phyloP scores from a whole-genome alignment of 1,140 invertebrate genomes.

The Sitophilus oryzae region DNA sequence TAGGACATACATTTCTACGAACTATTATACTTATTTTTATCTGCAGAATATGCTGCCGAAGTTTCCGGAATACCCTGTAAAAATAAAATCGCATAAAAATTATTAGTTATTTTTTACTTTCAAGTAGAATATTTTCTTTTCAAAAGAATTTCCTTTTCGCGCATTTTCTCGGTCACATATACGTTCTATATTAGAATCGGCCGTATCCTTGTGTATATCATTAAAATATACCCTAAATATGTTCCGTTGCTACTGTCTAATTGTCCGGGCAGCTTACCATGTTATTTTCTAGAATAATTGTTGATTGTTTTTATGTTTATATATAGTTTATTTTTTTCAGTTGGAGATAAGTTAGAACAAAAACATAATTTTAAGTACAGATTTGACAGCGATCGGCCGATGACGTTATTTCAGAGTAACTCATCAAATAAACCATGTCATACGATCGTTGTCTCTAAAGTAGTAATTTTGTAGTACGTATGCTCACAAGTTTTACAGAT shows the following conservation, averaged over 20 bases:
- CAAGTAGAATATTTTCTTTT: not conserved
- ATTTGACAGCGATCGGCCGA: slow-evolving; percentile 1
- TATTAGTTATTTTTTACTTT: not conserved
- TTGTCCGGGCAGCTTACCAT: slow-evolving; percentile 23
- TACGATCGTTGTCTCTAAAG: slow-evolving; percentile 2
- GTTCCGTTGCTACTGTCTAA: no score
- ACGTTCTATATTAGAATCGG: slow-evolving; percentile 37
- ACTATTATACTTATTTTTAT: no score
- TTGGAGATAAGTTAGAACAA: slow-evolving; percentile 42
- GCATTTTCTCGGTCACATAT: slow-evolving; percentile 18
- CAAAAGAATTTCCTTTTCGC: not conserved
- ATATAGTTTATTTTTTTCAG: slow-evolving; percentile 47
- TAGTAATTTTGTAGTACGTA: slow-evolving; percentile 24
- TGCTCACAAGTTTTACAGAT: slow-evolving; percentile 22
- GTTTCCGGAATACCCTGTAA: no score
- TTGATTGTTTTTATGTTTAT: slow-evolving; percentile 49
- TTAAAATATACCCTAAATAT: no score
- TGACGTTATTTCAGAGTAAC: not conserved
- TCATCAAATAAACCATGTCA: slow-evolving; percentile 5
- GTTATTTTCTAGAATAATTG: slow-evolving; percentile 44
- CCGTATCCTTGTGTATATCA: slow-evolving; percentile 10
- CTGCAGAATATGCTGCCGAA: no score
- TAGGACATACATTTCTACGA: no score
- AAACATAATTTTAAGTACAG: slow-evolving; percentile 25
- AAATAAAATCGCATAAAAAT: not conserved